Evolutionary conservation across 2,113 vertebrate species (phyloP).

Genomic region (Oryctolagus cuniculus): mOryCun1.1 NC_091441.1:33082001-33082500

Average conservation of each 20-base stretch:
- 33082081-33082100: no score
- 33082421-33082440: not conserved
- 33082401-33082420: not conserved
- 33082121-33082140: no score
- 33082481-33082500: not conserved
- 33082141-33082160: no score
- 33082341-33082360: not conserved
- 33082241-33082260: not conserved
- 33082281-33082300: not conserved
- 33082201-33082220: not conserved
- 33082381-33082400: not conserved
- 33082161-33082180: no score
- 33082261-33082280: not conserved
- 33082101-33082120: no score
- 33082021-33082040: no score
- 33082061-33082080: no score
- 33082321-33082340: not conserved
- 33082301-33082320: not conserved
- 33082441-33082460: not conserved
- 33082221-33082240: not conserved
- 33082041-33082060: no score
- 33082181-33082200: not conserved
- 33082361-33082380: not conserved
- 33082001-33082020: no score
- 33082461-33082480: not conserved